Evolutionary conservation across 2,113 vertebrate species (phyloP).

Genomic region (crab-eating macaque (Macaca fascicularis)): T2T-MFA8v1.1 NC_088384.1:65737001-65737500

Average conservation of each 20-base stretch:
- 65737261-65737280: neutral
- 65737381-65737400: neutral
- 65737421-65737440: no score
- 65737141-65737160: neutral
- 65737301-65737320: neutral
- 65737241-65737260: neutral
- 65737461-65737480: neutral
- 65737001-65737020: neutral
- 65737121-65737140: neutral
- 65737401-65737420: neutral
- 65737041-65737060: neutral
- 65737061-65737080: neutral
- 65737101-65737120: no score
- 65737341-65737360: neutral
- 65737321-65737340: neutral
- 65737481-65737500: neutral
- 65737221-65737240: neutral
- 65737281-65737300: slow-evolving; percentile 25
- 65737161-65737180: neutral
- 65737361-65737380: neutral
- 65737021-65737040: neutral
- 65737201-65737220: neutral
- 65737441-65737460: neutral
- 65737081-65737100: neutral
- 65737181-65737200: neutral